Conservation (phyloP, 2,888 invertebrate genomes). For the Drosophila prolongata region DNA sequence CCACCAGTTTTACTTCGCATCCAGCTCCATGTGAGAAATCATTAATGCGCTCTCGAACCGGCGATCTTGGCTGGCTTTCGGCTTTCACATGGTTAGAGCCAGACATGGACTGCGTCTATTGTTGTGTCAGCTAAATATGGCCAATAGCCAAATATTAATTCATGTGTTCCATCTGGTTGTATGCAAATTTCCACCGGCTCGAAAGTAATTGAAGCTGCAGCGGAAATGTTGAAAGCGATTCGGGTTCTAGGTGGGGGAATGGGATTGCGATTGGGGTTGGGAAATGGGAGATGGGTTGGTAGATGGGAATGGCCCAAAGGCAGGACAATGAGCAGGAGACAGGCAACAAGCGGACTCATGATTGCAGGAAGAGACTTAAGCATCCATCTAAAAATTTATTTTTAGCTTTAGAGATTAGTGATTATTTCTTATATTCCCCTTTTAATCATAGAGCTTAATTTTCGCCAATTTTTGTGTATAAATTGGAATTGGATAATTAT, state of each 20-base stretch:
- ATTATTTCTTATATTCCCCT: background rate
- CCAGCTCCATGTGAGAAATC: constrained; percentile 64
- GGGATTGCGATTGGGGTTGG: background rate
- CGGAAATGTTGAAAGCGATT: constrained; percentile 71
- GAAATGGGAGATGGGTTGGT: background rate
- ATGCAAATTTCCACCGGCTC: constrained; percentile 64
- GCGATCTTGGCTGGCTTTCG: constrained; percentile 27
- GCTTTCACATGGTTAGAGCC: constrained; percentile 66
- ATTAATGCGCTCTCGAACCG: constrained; percentile 64
- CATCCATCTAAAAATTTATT: background rate
- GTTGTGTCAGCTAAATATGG: constrained; percentile 78
- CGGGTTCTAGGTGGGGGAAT: constrained; percentile 19
- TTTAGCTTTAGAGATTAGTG: background rate
- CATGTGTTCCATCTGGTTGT: constrained; percentile 65
- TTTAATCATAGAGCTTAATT: too few relatives aligned
- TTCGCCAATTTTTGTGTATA: too few relatives aligned
- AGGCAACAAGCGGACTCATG: constrained; percentile 11
- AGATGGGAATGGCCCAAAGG: constrained; percentile 17
- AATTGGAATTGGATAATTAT: too few relatives aligned
- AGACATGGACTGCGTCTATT: constrained; percentile 53
- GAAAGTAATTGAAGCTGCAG: constrained; percentile 63
- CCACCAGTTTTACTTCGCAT: background rate
- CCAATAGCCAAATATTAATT: constrained; percentile 79
- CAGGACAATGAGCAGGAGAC: constrained; percentile 37
- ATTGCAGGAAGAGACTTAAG: background rate